Evolutionary conservation across 2,113 vertebrate species (phyloP).

Genomic region (Ciconia stormi): DNA sequence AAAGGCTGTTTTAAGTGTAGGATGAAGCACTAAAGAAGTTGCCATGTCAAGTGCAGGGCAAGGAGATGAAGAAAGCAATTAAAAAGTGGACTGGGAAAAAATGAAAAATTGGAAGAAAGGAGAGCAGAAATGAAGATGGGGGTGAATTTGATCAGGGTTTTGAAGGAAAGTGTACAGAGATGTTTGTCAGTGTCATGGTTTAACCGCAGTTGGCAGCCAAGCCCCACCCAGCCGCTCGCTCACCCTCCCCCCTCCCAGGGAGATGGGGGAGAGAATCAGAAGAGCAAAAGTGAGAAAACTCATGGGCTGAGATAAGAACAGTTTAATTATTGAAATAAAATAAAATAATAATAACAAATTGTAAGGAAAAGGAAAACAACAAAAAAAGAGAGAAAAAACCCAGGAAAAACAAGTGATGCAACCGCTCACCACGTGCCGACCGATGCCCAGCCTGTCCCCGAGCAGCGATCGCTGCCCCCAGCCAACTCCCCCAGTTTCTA

Average conservation of each 20-base stretch:
- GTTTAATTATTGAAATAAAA: no score
- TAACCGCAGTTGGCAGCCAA: neutral
- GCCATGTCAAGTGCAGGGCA: neutral
- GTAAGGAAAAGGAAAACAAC: no score
- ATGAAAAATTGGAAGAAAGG: neutral
- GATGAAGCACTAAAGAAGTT: neutral
- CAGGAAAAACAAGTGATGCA: no score
- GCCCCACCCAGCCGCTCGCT: neutral
- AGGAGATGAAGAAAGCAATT: neutral
- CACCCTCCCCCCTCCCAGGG: neutral
- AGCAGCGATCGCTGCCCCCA: no score
- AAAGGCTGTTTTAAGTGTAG: neutral
- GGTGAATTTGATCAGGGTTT: neutral
- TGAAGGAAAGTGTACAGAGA: neutral
- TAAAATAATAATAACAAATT: no score
- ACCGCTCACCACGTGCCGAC: no score
- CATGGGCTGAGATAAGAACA: no score
- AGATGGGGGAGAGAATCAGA: neutral
- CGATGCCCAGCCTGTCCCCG: no score
- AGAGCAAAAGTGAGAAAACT: neutral
- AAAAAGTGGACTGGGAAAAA: neutral
- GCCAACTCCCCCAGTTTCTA: no score
- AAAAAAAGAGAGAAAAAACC: no score
- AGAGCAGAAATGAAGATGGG: neutral
- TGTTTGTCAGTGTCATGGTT: neutral